Percentiles rank a stretch among this genome's conserved stretches.
These are phyloP conservation scores for Drosophila oshimai DNA, from an alignment of 1,140 invertebrate species.

Conservation along the genomic window DNA sequence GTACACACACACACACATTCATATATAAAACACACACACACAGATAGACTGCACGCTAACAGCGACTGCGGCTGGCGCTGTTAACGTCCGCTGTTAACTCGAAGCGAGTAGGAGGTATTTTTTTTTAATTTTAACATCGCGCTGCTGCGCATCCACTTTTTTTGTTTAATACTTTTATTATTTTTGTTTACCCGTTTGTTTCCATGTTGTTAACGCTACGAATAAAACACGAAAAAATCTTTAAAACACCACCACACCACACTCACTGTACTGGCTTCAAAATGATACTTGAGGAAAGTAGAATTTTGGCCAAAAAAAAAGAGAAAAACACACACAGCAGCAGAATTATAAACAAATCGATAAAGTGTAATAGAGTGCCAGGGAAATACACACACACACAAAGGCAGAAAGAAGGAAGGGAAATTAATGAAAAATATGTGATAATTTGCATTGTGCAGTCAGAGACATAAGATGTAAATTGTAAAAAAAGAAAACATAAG, in stretches of 20 bases:
- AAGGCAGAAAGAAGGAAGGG: constrained; percentile 7
- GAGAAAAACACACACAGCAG: constrained; percentile 17
- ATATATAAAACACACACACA: constrained; percentile 9
- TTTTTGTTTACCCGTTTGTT: constrained; percentile 54
- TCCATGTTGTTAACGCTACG: constrained; percentile 59
- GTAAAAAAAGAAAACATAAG: constrained; percentile 47
- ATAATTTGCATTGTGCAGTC: constrained; percentile 82
- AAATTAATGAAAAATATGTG: constrained; percentile 70
- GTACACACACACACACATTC: constrained; percentile 20
- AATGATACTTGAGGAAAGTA: constrained; percentile 74
- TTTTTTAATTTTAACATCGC: constrained; percentile 37
- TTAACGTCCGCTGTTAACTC: constrained; percentile 43
- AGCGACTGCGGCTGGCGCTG: constrained; percentile 63
- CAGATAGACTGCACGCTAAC: constrained; percentile 65
- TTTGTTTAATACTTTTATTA: constrained; percentile 38
- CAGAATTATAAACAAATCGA: constrained; percentile 8
- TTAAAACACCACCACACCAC: constrained; percentile 5
- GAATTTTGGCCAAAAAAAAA: constrained; percentile 50
- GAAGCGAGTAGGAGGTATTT: constrained; percentile 22
- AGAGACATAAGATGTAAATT: constrained; percentile 74
- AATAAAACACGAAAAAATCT: constrained; percentile 39
- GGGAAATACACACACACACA: constrained; percentile 4
- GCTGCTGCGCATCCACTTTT: constrained; percentile 43
- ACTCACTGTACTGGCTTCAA: constrained; percentile 42
- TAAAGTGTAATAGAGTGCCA: constrained; percentile 30